Evolutionary conservation across 2,797 vertebrate species (phyloP).

Genomic region (Hephaestus fuliginosus): DNA sequence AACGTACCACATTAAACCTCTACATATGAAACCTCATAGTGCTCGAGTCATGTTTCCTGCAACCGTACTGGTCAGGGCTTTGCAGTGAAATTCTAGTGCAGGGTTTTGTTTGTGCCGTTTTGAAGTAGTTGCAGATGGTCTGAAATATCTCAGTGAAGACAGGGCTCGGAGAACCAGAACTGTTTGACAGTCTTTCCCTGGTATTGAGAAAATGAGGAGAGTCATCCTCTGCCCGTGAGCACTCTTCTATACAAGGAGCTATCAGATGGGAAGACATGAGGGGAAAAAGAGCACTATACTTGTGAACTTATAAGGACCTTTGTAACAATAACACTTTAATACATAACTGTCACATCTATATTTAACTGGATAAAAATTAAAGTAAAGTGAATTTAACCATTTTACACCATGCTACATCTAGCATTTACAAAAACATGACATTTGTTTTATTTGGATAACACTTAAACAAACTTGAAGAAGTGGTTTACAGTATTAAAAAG

Average conservation of each 20-base stretch:
- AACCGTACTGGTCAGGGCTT: conserved; percentile 23
- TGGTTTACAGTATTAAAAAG: neutral
- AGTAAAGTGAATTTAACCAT: neutral
- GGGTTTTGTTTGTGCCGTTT: conserved; percentile 41
- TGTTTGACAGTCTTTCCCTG: conserved; percentile 28
- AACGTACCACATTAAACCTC: conserved; percentile 37
- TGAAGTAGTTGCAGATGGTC: conserved; percentile 57
- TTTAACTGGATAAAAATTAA: neutral
- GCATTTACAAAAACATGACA: neutral
- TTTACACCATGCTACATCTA: neutral
- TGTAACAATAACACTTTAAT: neutral
- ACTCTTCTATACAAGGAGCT: conserved; percentile 43
- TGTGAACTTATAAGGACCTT: conserved; percentile 16
- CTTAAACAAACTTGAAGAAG: neutral
- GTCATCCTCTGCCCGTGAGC: conserved; percentile 6
- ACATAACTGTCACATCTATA: conserved; percentile 1
- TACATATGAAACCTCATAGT: neutral
- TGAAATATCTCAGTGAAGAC: conserved; percentile 34
- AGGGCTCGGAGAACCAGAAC: conserved; percentile 14
- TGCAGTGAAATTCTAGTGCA: conserved; percentile 37
- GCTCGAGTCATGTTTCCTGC: conserved; percentile 32
- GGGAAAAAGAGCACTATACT: neutral
- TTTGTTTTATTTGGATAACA: too few relatives aligned
- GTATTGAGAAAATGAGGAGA: conserved; percentile 27
- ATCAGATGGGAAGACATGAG: neutral